Evolutionary conservation across 2,888 invertebrate species (phyloP).

Genomic region (Piscicola geometra): DNA sequence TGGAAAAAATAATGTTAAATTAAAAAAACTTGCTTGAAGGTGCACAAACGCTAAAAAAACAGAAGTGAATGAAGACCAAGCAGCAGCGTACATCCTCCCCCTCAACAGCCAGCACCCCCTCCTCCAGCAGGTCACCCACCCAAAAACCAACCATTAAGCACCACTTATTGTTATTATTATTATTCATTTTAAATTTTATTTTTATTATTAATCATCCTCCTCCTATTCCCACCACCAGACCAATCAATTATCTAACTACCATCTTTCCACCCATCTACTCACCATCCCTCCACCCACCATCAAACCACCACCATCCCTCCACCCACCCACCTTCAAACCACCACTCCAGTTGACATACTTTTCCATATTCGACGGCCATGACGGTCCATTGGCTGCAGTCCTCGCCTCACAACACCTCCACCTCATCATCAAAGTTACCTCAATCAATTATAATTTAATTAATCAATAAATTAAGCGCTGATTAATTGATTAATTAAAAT

Average conservation of each 20-base stretch:
- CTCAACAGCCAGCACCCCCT: neutral
- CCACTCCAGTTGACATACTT: conserved; percentile 68
- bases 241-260: too few relatives aligned
- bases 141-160: too few relatives aligned
- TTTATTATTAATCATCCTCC: too few relatives aligned
- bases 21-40: neutral
- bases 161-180: too few relatives aligned
- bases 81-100: neutral
- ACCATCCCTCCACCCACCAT: too few relatives aligned
- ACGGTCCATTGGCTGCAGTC: conserved; percentile 73
- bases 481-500: neutral
- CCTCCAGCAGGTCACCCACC: neutral
- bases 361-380: conserved; percentile 80
- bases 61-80: conserved; percentile 11
- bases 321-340: too few relatives aligned
- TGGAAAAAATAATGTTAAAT: neutral
- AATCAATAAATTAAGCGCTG: neutral
- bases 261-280: too few relatives aligned
- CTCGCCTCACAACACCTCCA: conserved; percentile 73
- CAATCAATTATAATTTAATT: neutral
- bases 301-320: too few relatives aligned
- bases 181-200: too few relatives aligned
- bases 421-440: conserved; percentile 61
- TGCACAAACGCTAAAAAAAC: conserved; percentile 7
- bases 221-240: too few relatives aligned